These are phyloP conservation scores for Linnaemya tessellans DNA, from an alignment of 2,888 invertebrate species.

Conservation along the genomic window DNA sequence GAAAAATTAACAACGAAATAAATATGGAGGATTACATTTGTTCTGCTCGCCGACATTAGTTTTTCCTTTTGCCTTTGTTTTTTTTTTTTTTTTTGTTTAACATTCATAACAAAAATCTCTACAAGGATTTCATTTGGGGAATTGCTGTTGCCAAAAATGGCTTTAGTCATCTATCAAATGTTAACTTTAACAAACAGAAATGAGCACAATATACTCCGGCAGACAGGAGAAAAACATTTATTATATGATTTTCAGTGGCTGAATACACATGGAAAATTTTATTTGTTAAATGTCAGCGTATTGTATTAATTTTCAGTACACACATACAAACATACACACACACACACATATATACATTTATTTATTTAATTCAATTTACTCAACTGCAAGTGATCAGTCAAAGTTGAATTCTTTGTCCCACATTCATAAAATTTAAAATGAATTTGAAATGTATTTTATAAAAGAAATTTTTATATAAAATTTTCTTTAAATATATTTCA, in stretches of 20 bases:
- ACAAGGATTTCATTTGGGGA: conserved; percentile 41
- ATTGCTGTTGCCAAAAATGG: conserved; percentile 63
- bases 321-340: neutral
- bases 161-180: conserved; percentile 66
- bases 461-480: too few relatives aligned
- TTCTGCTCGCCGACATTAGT: conserved; percentile 17
- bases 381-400: neutral
- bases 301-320: neutral
- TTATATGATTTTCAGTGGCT: neutral
- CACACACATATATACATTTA: neutral
- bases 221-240: neutral
- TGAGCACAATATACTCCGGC: conserved; percentile 20
- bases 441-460: too few relatives aligned
- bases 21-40: conserved; percentile 60
- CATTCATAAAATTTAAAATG: too few relatives aligned
- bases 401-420: too few relatives aligned
- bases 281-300: neutral
- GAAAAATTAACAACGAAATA: conserved; percentile 21
- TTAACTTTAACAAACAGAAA: conserved; percentile 41
- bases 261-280: neutral
- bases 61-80: neutral
- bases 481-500: too few relatives aligned
- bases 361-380: neutral
- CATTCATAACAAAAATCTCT: conserved; percentile 9
- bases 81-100: too few relatives aligned